Conservation (phyloP, 2,797 vertebrate genomes). For the Cephalopachus bancanus region DNA sequence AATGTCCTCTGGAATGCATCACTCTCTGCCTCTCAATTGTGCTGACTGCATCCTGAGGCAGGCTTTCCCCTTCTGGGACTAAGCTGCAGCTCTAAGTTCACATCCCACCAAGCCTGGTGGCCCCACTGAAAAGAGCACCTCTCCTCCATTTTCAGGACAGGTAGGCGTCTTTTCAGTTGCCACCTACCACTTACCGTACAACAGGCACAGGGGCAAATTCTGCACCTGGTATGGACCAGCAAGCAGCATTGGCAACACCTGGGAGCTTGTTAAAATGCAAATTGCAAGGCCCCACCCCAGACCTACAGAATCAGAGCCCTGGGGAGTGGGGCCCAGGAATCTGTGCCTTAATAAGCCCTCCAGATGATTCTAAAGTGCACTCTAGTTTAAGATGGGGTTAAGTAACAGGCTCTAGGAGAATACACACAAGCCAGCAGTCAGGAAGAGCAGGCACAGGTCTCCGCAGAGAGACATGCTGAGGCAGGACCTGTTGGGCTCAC, state of each 20-base stretch:
- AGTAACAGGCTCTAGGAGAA: neutral
- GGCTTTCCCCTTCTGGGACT: neutral
- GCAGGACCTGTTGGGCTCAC: neutral
- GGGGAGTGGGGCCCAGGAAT: neutral
- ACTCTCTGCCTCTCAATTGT: neutral
- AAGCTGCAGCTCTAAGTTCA: neutral
- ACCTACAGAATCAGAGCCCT: neutral
- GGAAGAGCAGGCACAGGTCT: neutral
- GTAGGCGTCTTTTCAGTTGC: neutral
- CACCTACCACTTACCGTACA: neutral
- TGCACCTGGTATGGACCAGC: neutral
- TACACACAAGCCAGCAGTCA: neutral
- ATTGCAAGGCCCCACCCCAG: neutral
- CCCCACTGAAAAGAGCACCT: neutral
- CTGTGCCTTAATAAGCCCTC: neutral
- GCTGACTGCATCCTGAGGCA: neutral
- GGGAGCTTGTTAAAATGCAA: neutral
- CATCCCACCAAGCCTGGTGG: neutral
- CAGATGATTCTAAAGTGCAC: neutral
- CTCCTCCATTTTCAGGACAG: neutral
- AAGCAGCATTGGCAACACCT: neutral
- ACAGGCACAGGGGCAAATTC: neutral
- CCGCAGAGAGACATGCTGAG: neutral
- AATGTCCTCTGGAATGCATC: neutral
- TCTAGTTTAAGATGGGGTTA: neutral